Conservation (phyloP, 2,888 invertebrate species). For the Eupithecia inturbata region DNA sequence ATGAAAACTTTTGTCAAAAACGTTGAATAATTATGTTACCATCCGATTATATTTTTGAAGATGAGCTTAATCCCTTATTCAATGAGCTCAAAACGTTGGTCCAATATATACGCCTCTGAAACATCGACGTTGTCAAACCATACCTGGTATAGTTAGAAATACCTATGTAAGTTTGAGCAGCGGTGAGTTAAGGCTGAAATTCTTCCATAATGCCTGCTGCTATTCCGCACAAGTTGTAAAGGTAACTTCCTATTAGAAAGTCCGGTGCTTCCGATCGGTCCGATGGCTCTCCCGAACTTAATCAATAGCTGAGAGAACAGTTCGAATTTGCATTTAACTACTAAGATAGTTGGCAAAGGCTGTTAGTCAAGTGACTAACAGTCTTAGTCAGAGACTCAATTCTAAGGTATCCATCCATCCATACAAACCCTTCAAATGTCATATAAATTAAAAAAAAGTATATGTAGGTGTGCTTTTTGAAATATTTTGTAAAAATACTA, state of each 20-base stretch:
- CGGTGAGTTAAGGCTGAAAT: neutral
- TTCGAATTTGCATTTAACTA: neutral
- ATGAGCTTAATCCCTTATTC: too few relatives aligned
- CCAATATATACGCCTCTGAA: too few relatives aligned
- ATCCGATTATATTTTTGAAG: too few relatives aligned
- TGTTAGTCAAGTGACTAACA: too few relatives aligned
- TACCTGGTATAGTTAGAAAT: neutral
- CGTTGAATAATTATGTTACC: too few relatives aligned
- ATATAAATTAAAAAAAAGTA: too few relatives aligned
- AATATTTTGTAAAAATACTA: too few relatives aligned
- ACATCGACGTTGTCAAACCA: neutral
- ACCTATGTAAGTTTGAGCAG: neutral
- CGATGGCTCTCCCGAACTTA: neutral
- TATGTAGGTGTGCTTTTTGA: too few relatives aligned
- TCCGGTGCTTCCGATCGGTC: neutral
- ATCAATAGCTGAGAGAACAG: neutral
- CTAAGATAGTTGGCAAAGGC: neutral
- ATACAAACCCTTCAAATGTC: too few relatives aligned
- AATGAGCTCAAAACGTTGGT: too few relatives aligned
- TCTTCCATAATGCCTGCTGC: neutral
- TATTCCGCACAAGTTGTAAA: neutral
- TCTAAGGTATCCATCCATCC: too few relatives aligned
- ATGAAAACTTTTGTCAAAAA: neutral
- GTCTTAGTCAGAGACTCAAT: too few relatives aligned
- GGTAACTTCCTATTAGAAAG: conserved; percentile 4